A percentile compares a stretch with the other conserved stretches of the same genome.
phyloP scores from a whole-genome alignment of 2,113 vertebrate species.

The Carettochelys insculpta region DNA sequence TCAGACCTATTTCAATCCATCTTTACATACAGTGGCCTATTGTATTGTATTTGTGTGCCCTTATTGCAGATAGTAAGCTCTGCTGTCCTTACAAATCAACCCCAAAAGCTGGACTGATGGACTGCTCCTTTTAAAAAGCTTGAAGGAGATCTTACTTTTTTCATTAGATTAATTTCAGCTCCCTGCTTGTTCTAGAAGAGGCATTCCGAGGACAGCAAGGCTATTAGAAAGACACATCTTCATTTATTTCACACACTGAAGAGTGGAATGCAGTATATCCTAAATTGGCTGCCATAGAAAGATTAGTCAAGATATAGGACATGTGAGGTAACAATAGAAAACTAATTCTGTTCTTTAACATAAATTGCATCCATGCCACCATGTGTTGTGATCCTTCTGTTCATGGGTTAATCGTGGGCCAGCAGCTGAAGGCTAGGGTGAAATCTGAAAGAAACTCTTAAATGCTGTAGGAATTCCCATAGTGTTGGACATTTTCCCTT shows the following conservation, averaged over 20 bases:
- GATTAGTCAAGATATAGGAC: neutral
- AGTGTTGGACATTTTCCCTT: neutral
- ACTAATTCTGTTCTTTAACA: neutral
- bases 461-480: neutral
- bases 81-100: neutral
- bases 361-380: neutral
- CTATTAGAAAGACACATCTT: neutral
- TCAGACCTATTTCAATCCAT: neutral
- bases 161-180: neutral
- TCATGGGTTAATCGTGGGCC: neutral
- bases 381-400: neutral
- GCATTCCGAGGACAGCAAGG: accelerated
- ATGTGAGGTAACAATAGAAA: constrained; percentile 15
- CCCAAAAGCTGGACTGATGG: neutral
- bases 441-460: neutral
- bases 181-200: neutral
- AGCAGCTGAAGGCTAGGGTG: neutral
- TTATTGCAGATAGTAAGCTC: neutral
- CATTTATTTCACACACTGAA: constrained; percentile 22
- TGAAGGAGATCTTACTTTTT: neutral
- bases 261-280: constrained; percentile 43
- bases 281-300: neutral
- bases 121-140: neutral
- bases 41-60: neutral
- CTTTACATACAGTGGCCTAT: neutral